phyloP scores from a whole-genome alignment of 2,888 invertebrate genomes.

The Pteria penguin region DNA sequence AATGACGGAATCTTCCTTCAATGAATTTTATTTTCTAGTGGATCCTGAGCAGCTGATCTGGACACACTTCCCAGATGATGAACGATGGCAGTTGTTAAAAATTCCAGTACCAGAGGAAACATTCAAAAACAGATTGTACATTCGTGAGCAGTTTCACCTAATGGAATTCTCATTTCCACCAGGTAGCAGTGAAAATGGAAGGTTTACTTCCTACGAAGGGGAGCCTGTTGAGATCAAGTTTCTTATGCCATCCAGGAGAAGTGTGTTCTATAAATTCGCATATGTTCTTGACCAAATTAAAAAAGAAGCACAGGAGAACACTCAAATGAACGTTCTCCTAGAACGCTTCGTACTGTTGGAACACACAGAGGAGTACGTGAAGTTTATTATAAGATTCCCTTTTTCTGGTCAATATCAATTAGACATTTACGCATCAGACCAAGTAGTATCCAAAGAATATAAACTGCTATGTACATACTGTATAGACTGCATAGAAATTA shows the following conservation, averaged over 20 bases:
- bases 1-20: background rate
- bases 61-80: conserved; percentile 76
- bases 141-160: conserved; percentile 75
- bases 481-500: conserved; percentile 67
- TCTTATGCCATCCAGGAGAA: conserved; percentile 58
- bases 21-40: conserved; percentile 71
- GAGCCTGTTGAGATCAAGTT: conserved; percentile 73
- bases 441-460: conserved; percentile 64
- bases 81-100: conserved; percentile 74
- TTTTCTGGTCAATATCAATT: conserved; percentile 73
- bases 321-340: conserved; percentile 58
- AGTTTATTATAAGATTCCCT: conserved; percentile 68
- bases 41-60: conserved; percentile 75
- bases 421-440: conserved; percentile 75
- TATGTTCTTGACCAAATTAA: conserved; percentile 69
- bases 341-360: conserved; percentile 75
- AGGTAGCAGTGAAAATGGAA: conserved; percentile 55
- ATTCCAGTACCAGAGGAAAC: conserved; percentile 61
- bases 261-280: conserved; percentile 67
- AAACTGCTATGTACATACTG: conserved; percentile 76
- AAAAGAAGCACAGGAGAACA: conserved; percentile 42
- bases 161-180: conserved; percentile 63
- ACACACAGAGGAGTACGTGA: conserved; percentile 63
- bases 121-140: conserved; percentile 72
- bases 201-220: conserved; percentile 61